Base-by-base conservation (phyloP, 2,888 invertebrate genomes). In the Philhelius pedissequus region DNA sequence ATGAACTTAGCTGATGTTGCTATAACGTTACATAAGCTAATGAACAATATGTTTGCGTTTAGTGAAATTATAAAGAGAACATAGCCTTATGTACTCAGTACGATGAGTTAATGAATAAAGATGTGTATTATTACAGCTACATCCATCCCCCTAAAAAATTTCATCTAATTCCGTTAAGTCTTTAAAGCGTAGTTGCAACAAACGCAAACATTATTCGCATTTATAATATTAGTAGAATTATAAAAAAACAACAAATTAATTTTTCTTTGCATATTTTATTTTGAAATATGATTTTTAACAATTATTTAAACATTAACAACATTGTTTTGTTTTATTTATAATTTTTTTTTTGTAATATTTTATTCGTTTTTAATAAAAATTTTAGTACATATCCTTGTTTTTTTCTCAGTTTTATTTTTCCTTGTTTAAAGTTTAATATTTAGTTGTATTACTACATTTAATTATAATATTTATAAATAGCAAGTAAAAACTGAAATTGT, bases 261-360 rank as follows among this genome's bases (percentile, higher is more conserved):
- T 80, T 54, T 86, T 79, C 82, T 87, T 88, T 86, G 86, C 86
- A 87, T 87, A 87, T 87, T 87, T 87, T 87, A 86, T 87, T 87
- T 88, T 87, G 87, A 87, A 87, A 87, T 87, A 88, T 87, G 89
- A 89, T 90, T 90, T 89, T 91, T 91, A 91, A 91, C 91, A 91
- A 91, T 90, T 90, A 90, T 89, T 91, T 91, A 89, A 91, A 91
- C 91, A 91, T 91, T 91, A 91, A 91, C 91, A 91, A 91, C 89
- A 90, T 90, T 87, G 87, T 89, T 88, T 82, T 87, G 87, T 87
- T 88, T 87, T 87, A 77, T 87, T 87, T 87, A 79, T 87, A 84
- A 86, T 77, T 77, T 76, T 68, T 71, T 75, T 79, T 84, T 84
- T 84, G 58, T 71, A 80, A 70, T 79, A 78, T 86, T 84, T 86